Base-by-base conservation (phyloP, 2,113 vertebrate genomes). In the Rynchops niger region DNA sequence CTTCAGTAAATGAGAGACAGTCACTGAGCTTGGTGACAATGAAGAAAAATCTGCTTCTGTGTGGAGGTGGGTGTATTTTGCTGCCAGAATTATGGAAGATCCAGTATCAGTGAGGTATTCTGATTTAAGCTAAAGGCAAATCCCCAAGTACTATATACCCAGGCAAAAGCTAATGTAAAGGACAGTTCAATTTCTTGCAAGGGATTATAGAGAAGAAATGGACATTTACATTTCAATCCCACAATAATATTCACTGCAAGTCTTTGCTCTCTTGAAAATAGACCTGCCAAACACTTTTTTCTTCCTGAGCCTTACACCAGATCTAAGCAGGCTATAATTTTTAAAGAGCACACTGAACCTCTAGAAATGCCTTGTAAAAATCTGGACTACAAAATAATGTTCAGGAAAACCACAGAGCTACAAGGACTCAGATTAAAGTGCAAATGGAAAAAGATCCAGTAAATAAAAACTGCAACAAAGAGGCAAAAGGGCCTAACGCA, bases 211-310 rank as follows among this genome's bases (percentile, higher is more conserved):
- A 80, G 73, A 82, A 52, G n/a, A 89, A 88, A 94, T 11, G 36
- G 84, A 85, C 86, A 83, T 93, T 90, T 95, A 83, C 85, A 95
- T 96, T 96, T 91, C 90, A 92, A 81, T 90, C 59, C 47, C 52
- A 86, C 62, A 84, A 53, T 47, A 92, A 82, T 71, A 80, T 73
- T 74, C 85, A 73, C 49, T 59, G 67, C 36, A 82, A 58, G n/a
- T 70, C 82, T 96, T 87, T 81, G 25, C 55, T 83, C 4, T 83
- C 67, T 67, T 81, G 67, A 83, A 93, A 95, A 94, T 74, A 96
- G 92, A 90, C 53, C 45, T 43, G 62, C 65, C 23, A 90, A 87
- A 91, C 30, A 34, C 29, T 30, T 63, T 22, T 27, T 34, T 17
- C 32, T 6, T 32, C 30, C 8, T 15, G 53, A 79, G 50, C 34